Base-by-base conservation (phyloP, 1,140 invertebrate species). In the Spodoptera litura region DNA sequence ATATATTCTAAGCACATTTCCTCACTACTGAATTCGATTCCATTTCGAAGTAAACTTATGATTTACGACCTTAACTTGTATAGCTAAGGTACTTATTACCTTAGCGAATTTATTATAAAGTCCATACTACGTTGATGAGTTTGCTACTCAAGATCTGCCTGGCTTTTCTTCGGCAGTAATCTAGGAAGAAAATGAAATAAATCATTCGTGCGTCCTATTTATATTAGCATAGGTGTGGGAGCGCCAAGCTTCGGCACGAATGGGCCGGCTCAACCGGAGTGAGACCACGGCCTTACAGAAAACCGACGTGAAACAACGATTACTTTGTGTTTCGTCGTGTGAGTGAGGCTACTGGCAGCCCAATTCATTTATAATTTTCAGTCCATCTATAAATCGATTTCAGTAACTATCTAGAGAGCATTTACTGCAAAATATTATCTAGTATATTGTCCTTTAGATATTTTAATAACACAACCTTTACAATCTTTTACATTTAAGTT, bases 11-110 rank as follows among this genome's bases (percentile, higher is more conserved):
- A 15, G 49, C 49, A 66, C 13, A 66, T 49, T 66, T 66, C 62
- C 62, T 38, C 62, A 66, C 62, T 66, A 11, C 62, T 49, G 62
- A 4, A 49, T 66, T 66, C 62, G 62, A 66, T 66, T 66, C 62
- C 62, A 66, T 66, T 35, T 66, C 15, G 62, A 66, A 38, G 62
- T 66, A 66, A 66, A 66, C 38, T 12, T 66, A 66, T 66, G 62
- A 66, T 66, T 66, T 66, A 66, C 62, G 62, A 49, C 38, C 38
- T 11, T 44, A 49, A 44, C n/a, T 64, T 15, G 2, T 64, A 64
- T 20, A 64, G 61, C 38, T 49, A 20, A 15, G 3, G 38, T 4
- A 66, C 62, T 49, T 66, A 66, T 66, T 66, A 49, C 62, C 38
- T 66, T 49, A 66, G n/a, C 12, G 62, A 49, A 49, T 49, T 66